These are phyloP conservation scores for Ictidomys tridecemlineatus DNA, from an alignment of 2,113 vertebrate genomes.

Conservation along the genomic window DNA sequence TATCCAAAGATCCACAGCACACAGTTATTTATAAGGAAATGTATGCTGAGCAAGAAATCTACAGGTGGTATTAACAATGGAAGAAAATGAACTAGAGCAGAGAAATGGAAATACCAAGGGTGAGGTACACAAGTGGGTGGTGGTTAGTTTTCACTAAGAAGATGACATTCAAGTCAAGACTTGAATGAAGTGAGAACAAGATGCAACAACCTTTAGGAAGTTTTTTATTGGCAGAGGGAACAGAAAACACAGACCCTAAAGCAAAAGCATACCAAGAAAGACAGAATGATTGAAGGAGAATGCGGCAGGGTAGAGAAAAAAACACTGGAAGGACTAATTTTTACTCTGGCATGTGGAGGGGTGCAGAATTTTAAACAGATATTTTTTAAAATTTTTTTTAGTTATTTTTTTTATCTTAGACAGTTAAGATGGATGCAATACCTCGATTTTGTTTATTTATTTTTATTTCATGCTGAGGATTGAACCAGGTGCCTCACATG, in stretches of 20 bases:
- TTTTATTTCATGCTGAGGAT: no score
- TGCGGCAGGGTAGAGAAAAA: not conserved
- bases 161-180: not conserved
- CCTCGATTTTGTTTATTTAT: no score
- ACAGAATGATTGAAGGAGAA: not conserved
- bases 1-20: not conserved
- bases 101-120: not conserved
- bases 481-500: no score
- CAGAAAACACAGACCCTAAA: not conserved
- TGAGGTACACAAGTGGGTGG: not conserved
- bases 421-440: no score
- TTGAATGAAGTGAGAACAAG: conserved; percentile 1
- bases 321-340: not conserved
- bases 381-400: no score
- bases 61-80: not conserved
- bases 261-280: not conserved
- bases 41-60: not conserved
- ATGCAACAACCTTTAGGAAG: not conserved
- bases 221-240: not conserved
- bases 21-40: not conserved
- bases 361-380: not conserved
- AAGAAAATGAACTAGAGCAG: not conserved
- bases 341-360: not conserved
- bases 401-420: no score
- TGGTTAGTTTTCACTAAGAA: not conserved